Evolutionary conservation across 2,113 vertebrate genomes (phyloP).

Genomic region (Pogona vitticeps): DNA sequence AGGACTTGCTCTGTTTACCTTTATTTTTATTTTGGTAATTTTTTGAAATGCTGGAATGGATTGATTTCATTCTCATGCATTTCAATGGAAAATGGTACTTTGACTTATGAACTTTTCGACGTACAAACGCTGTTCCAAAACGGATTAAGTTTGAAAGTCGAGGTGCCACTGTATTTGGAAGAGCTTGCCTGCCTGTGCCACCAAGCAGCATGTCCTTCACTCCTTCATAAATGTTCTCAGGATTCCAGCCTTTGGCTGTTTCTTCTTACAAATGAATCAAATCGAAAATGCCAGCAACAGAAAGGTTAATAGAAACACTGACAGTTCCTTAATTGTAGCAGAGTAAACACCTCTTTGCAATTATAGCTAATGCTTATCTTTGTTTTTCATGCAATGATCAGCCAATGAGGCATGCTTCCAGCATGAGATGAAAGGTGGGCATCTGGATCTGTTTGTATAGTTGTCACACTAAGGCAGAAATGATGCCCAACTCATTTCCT

Average conservation of each 20-base stretch:
- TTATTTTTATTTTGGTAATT: too few relatives aligned
- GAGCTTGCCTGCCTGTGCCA: background rate
- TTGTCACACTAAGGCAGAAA: constrained; percentile 69
- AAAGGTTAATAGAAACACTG: constrained; percentile 77
- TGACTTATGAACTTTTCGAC: too few relatives aligned
- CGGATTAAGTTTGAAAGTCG: too few relatives aligned
- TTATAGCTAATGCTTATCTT: constrained; percentile 73
- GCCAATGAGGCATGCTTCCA: constrained; percentile 59
- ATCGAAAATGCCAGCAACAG: constrained; percentile 72
- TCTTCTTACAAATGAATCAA: constrained; percentile 50
- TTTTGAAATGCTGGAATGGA: too few relatives aligned
- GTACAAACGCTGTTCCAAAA: too few relatives aligned
- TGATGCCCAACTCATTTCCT: constrained; percentile 56
- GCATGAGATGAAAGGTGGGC: constrained; percentile 63
- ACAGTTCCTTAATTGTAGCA: constrained; percentile 73
- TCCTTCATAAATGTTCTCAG: background rate
- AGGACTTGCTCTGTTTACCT: too few relatives aligned
- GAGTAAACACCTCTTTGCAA: constrained; percentile 71
- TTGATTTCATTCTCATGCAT: too few relatives aligned
- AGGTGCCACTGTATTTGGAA: too few relatives aligned
- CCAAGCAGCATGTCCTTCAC: background rate
- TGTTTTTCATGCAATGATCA: constrained; percentile 65
- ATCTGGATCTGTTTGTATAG: constrained; percentile 64
- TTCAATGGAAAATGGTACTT: too few relatives aligned
- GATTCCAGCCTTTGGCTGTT: constrained; percentile 8